Percentiles rank a stretch among this genome's conserved stretches.
phyloP scores from a whole-genome alignment of 2,797 vertebrate species.

The Sebastiscus albofasciatus region DNA sequence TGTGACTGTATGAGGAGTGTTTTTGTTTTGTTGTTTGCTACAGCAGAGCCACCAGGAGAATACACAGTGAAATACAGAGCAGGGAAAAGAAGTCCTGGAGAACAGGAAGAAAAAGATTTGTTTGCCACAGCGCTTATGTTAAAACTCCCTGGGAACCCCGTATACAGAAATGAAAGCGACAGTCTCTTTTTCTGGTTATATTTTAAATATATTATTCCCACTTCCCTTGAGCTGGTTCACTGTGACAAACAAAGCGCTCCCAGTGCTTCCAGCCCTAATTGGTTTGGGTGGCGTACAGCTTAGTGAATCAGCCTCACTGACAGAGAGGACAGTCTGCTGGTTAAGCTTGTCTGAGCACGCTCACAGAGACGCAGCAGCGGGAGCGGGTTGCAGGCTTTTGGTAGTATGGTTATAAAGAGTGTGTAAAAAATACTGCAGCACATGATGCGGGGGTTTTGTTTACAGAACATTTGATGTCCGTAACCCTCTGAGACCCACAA shows the following conservation, averaged over 20 bases:
- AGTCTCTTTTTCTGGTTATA: not conserved
- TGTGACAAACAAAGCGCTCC: constrained; percentile 37
- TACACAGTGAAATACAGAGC: not conserved
- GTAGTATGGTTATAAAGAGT: not conserved
- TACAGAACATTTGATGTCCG: not conserved
- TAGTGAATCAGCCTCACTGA: constrained; percentile 43
- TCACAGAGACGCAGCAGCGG: not conserved
- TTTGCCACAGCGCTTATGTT: not conserved
- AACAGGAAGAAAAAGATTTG: not conserved
- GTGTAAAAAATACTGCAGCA: not conserved
- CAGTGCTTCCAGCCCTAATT: constrained; percentile 41
- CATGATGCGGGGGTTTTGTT: not conserved
- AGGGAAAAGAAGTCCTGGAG: not conserved
- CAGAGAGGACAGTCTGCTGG: constrained; percentile 32
- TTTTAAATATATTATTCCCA: constrained; percentile 5
- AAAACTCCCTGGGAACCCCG: not conserved
- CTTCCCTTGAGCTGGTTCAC: constrained; percentile 25
- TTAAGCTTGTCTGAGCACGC: constrained; percentile 49
- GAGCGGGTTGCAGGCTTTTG: not conserved
- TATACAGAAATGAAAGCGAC: not conserved
- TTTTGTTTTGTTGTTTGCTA: constrained; percentile 3
- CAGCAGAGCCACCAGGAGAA: not conserved
- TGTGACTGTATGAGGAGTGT: not conserved
- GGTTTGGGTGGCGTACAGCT: constrained; percentile 37
- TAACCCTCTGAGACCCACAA: too few species aligned